Conservation (phyloP, 2,797 vertebrate species). For the Micromesistius poutassou region DNA sequence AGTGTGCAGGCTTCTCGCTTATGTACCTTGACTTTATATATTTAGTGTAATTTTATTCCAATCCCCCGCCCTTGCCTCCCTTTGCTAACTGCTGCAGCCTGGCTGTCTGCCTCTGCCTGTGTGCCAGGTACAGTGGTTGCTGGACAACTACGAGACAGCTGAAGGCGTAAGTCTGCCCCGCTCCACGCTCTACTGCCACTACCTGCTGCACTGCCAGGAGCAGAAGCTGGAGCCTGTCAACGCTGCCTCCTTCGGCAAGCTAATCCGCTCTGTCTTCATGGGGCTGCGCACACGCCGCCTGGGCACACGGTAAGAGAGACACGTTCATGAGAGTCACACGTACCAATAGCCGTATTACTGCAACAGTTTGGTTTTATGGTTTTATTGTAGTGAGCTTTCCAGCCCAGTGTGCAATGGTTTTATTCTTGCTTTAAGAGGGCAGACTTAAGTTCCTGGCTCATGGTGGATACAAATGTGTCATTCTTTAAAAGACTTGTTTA, state of each 20-base stretch:
- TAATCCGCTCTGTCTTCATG: constrained; percentile 94
- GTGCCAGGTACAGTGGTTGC: constrained; percentile 93
- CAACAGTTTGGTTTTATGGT: too few relatives aligned
- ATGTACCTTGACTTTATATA: not conserved
- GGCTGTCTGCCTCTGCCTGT: constrained; percentile 60
- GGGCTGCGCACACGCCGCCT: constrained; percentile 88
- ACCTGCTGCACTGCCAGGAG: constrained; percentile 94
- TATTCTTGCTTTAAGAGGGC: too few relatives aligned
- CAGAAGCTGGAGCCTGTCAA: constrained; percentile 95
- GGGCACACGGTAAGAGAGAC: constrained; percentile 81
- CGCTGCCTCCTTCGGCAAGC: constrained; percentile 91
- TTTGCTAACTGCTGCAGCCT: constrained; percentile 71
- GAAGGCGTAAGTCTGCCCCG: constrained; percentile 93
- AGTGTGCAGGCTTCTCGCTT: not conserved
- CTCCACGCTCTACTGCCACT: constrained; percentile 95
- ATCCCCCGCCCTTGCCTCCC: not conserved
- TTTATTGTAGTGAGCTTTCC: too few relatives aligned
- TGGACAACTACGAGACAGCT: constrained; percentile 95
- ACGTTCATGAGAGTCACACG: too few relatives aligned
- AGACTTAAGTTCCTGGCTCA: not conserved
- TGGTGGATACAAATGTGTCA: not conserved
- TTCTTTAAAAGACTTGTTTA: not conserved
- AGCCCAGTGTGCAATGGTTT: too few relatives aligned
- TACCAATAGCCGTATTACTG: too few relatives aligned
- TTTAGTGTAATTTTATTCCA: not conserved